These are phyloP conservation scores for Halichoeres trimaculatus DNA, from an alignment of 2,113 vertebrate species.

Conservation along the genomic window DNA sequence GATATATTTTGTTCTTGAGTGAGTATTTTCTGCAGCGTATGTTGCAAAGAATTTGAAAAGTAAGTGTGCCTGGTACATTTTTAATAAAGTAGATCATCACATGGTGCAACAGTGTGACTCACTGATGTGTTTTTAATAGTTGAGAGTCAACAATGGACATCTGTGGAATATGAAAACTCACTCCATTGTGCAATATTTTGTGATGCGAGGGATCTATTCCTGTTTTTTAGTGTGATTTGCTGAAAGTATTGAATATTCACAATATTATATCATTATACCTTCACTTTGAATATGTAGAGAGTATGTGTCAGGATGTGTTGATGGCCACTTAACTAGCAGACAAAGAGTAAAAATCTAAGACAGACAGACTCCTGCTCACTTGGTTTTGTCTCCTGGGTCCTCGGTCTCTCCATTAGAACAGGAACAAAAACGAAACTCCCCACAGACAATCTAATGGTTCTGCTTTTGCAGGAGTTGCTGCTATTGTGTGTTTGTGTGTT, in stretches of 20 bases:
- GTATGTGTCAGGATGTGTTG: neutral
- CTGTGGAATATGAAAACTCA: slow-evolving; percentile 4
- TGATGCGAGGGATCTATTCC: neutral
- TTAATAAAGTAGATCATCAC: neutral
- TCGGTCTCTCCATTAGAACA: slow-evolving; percentile 65
- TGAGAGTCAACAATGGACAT: neutral
- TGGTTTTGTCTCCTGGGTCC: slow-evolving; percentile 43
- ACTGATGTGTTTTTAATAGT: slow-evolving; percentile 20
- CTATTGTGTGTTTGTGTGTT: slow-evolving; percentile 9
- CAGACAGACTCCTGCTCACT: slow-evolving; percentile 45
- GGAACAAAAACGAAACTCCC: slow-evolving; percentile 54
- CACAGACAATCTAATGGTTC: slow-evolving; percentile 66
- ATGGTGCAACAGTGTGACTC: slow-evolving; percentile 27
- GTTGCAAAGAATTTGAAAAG: neutral
- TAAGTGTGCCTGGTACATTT: neutral
- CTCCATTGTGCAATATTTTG: neutral
- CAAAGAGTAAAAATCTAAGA: neutral
- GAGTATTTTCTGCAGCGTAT: neutral
- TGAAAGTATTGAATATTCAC: neutral
- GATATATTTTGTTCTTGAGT: neutral
- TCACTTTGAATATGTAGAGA: neutral
- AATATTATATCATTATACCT: neutral
- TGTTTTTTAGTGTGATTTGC: neutral
- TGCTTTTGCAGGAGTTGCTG: slow-evolving; percentile 38
- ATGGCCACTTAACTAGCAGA: neutral